These are phyloP conservation scores for Adelognathus sp. DNA, from an alignment of 2,888 invertebrate species.

Conservation along the genomic window DNA sequence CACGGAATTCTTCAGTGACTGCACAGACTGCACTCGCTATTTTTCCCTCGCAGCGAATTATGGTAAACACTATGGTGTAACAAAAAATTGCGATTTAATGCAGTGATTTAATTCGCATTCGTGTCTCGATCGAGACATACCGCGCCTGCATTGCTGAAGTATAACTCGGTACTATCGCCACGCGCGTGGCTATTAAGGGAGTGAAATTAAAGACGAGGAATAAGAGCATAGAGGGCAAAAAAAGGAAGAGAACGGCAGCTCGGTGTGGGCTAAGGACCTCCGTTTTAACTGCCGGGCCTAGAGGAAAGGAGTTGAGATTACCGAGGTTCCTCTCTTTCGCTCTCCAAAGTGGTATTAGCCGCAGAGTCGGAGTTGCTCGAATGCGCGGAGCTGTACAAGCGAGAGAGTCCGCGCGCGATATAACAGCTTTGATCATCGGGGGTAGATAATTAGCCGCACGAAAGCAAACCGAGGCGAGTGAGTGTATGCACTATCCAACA, in stretches of 20 bases:
- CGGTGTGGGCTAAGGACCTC: constrained; percentile 57
- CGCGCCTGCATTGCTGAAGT: constrained; percentile 24
- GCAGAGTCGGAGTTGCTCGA: constrained; percentile 49
- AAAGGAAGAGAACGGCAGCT: constrained; percentile 29
- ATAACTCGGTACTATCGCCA: constrained; percentile 31
- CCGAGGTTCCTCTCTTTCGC: too few relatives aligned
- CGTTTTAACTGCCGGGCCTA: constrained; percentile 41
- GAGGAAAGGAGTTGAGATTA: constrained; percentile 60
- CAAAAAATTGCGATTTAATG: not conserved
- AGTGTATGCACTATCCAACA: constrained; percentile 4
- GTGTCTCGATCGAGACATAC: not conserved
- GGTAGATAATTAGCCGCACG: constrained; percentile 66
- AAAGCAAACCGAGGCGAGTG: constrained; percentile 45
- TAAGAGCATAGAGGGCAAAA: constrained; percentile 32
- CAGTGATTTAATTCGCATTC: not conserved
- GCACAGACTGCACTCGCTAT: too few relatives aligned
- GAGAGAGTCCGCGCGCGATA: constrained; percentile 21
- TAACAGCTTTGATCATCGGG: constrained; percentile 60
- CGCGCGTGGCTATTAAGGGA: constrained; percentile 50
- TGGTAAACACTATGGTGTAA: not conserved
- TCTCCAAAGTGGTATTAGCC: constrained; percentile 53
- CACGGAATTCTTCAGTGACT: too few relatives aligned
- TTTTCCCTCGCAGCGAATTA: too few relatives aligned
- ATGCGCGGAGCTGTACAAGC: not conserved
- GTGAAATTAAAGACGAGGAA: constrained; percentile 55